These are phyloP conservation scores for Orientallactaga bullata DNA, from an alignment of 2,113 vertebrate genomes.

Conservation along the genomic window DNA sequence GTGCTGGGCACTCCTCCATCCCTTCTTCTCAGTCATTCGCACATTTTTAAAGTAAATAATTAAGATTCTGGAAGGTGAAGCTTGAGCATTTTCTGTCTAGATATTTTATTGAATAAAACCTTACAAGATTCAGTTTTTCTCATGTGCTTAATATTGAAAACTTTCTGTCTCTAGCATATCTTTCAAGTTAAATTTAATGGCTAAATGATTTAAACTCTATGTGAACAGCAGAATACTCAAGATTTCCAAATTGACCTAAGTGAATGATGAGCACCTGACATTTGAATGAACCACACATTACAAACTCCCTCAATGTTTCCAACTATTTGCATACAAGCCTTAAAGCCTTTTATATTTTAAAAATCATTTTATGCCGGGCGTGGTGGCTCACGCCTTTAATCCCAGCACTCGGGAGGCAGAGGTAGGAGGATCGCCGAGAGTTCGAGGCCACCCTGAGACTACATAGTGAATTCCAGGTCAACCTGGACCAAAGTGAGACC, in stretches of 20 bases:
- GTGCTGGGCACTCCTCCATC: too few relatives aligned
- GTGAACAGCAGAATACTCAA: not conserved
- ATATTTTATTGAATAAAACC: not conserved
- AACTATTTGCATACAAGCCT: not conserved
- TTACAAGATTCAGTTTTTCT: not conserved
- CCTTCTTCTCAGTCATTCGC: not conserved
- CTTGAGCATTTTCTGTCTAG: not conserved
- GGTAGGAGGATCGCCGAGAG: too few relatives aligned
- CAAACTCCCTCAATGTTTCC: too few relatives aligned
- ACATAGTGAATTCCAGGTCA: too few relatives aligned
- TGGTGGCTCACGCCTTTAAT: too few relatives aligned
- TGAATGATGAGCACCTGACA: not conserved
- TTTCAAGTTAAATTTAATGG: slow-evolving; percentile 22
- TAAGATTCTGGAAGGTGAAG: slow-evolving; percentile 1
- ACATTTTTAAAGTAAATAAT: not conserved
- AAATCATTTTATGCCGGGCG: not conserved
- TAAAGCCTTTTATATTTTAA: not conserved
- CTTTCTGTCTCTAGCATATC: slow-evolving; percentile 19
- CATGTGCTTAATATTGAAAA: not conserved
- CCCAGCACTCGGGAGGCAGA: too few relatives aligned
- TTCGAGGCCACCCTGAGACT: too few relatives aligned
- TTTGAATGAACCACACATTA: too few relatives aligned
- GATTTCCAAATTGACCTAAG: not conserved
- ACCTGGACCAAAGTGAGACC: too few relatives aligned
- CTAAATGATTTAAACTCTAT: slow-evolving; percentile 12